These are phyloP conservation scores for chimpanzee (Pan troglodytes) DNA, from an alignment of 2,113 vertebrate genomes.

Conservation along the genomic window NHGRI_mPanTro3-v2.1_pri NC_072410.2:114865501-114866000, in stretches of 20 bases:
- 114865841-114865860: neutral
- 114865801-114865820: neutral
- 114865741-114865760: neutral
- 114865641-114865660: neutral
- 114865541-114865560: accelerated
- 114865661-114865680: no score
- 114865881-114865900: neutral
- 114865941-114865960: neutral
- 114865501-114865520: neutral
- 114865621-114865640: neutral
- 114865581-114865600: neutral
- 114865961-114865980: neutral
- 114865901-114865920: neutral
- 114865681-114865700: accelerated
- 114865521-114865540: accelerated
- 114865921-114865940: neutral
- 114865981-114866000: neutral
- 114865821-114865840: neutral
- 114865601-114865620: neutral
- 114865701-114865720: neutral
- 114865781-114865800: neutral
- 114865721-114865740: neutral
- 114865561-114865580: neutral
- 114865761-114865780: accelerated
- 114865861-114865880: neutral